Evolutionary conservation across 2,113 vertebrate genomes (phyloP), one percentile per base, ranked within the genome.

Genomic region (Amphiprion ocellaris): DNA sequence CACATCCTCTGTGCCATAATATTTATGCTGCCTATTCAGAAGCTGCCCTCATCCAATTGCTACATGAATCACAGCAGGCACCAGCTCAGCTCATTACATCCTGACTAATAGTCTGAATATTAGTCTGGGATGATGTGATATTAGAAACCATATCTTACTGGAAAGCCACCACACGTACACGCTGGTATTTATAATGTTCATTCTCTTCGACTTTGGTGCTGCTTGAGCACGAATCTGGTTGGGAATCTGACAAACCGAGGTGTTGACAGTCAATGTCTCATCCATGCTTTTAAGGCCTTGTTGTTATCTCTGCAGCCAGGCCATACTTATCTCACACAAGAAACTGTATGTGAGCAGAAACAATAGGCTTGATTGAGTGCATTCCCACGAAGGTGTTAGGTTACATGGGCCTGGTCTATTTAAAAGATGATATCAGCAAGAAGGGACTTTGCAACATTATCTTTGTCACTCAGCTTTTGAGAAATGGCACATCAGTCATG

Each of bases 331-430:
- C 94, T 94, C 81, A 74, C 90, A 87, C 77, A 90, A 88, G 89
- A 91, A 93, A 95, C 94, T 95, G 93, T 94, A 95, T 95, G 93
- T 92, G 92, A 93, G 81, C 90, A 93, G 92, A 95, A 94, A 95
- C 94, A 95, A 95, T 94, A 85, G 93, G 79, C 73, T 46, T 95
- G 95, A 95, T 94, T 93, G 95, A 95, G 90, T 92, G 92, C 94
- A 94, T 94, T 94, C 94, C 93, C 91, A 49, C 70, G 80, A 85
- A 87, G 94, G 94, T 94, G 94, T 95, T 89, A 16, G 85, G 92
- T 95, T 95, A 93, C 95, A 12, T 37, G 9, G 77, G 69, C 64
- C 84, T 60, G 77, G 11, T 79, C 79, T 87, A 73, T 93, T 94
- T 92, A 92, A 93, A 93, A 94, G 93, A 92, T 88, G 86, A 94